phyloP scores from a whole-genome alignment of 2,888 invertebrate species.

The Tholera decimalis region DNA sequence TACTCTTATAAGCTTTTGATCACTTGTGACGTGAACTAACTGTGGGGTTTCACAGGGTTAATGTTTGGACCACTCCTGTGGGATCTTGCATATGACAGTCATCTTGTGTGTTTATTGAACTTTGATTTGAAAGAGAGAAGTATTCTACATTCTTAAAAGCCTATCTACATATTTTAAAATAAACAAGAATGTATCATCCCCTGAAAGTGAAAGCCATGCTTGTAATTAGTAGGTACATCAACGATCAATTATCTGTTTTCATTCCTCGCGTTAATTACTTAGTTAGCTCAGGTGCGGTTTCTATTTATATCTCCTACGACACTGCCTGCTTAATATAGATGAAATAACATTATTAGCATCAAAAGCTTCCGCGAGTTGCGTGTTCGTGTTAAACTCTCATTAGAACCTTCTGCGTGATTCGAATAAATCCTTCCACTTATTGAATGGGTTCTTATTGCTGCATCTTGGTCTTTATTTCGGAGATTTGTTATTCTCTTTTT shows the following conservation, averaged over 20 bases:
- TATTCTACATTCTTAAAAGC: background rate
- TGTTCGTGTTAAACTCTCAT: slow-evolving; percentile 74
- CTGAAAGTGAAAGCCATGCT: slow-evolving; percentile 31
- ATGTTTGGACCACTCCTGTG: background rate
- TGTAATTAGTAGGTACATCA: slow-evolving; percentile 15
- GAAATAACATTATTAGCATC: slow-evolving; percentile 71
- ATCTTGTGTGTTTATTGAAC: background rate
- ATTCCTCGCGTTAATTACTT: slow-evolving; percentile 46
- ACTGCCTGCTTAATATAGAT: slow-evolving; percentile 59
- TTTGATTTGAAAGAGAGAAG: background rate
- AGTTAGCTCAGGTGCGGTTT: slow-evolving; percentile 51
- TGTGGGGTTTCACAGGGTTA: background rate
- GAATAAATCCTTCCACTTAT: slow-evolving; percentile 60
- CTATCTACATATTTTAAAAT: background rate
- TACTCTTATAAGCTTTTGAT: background rate
- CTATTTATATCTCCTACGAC: slow-evolving; percentile 55
- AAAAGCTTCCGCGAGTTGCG: slow-evolving; percentile 70
- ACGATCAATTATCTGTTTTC: slow-evolving; percentile 32
- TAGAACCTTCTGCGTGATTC: slow-evolving; percentile 63
- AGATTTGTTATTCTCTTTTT: background rate
- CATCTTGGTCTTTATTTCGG: slow-evolving; percentile 8
- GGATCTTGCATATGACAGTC: too few species aligned
- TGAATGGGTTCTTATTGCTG: slow-evolving; percentile 28
- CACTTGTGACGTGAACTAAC: background rate
- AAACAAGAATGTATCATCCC: background rate